A percentile compares a stretch with the other conserved stretches of the same genome.
Evolutionary conservation across 2,888 invertebrate genomes (phyloP).

Genomic region (Sicus ferrugineus): DNA sequence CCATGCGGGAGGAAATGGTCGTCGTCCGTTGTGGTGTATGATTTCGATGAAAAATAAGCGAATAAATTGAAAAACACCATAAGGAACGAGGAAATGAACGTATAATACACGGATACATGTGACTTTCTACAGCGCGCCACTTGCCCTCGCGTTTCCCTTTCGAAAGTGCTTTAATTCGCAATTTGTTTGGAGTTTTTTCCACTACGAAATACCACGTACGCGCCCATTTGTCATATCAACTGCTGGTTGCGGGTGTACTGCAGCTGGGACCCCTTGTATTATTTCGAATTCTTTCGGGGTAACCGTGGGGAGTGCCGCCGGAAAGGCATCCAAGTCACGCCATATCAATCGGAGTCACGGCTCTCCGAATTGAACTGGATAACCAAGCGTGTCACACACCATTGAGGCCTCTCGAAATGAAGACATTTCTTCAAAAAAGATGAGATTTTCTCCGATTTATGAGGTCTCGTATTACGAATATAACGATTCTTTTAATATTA

Average conservation of each 20-base stretch:
- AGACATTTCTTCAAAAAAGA: background rate
- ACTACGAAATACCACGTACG: background rate
- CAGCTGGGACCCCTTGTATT: background rate
- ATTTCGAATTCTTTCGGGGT: too few relatives aligned
- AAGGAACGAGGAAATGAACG: background rate
- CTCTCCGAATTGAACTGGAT: too few relatives aligned
- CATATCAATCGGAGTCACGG: too few relatives aligned
- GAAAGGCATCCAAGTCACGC: too few relatives aligned
- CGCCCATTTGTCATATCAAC: constrained; percentile 11
- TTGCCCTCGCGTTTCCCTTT: background rate
- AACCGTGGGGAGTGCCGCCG: too few relatives aligned
- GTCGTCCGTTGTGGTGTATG: constrained; percentile 16
- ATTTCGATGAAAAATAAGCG: constrained; percentile 9
- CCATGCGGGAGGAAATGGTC: background rate
- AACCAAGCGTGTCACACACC: background rate
- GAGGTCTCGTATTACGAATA: background rate
- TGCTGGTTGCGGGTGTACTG: background rate
- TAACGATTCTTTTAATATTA: background rate
- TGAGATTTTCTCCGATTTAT: background rate
- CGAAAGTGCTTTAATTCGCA: constrained; percentile 20
- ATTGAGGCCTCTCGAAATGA: background rate
- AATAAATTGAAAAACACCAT: constrained; percentile 11
- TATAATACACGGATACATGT: background rate
- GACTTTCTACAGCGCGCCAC: background rate
- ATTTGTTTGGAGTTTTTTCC: background rate